Percentiles rank a stretch among this genome's conserved stretches.
Conservation (phyloP, 1,140 invertebrate genomes). For the Temnothorax nylanderi region DNA sequence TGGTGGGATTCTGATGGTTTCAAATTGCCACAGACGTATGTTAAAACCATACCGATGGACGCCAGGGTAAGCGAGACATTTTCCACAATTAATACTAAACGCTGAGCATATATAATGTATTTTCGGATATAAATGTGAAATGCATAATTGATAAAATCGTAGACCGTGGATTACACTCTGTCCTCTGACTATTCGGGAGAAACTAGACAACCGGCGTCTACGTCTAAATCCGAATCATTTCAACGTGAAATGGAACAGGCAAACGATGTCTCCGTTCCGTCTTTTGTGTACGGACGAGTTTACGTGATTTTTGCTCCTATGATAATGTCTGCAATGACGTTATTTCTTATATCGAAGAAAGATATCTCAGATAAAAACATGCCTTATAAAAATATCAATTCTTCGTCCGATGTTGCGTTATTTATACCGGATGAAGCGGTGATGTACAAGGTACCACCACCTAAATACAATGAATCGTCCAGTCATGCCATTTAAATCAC, state of each 20-base stretch:
- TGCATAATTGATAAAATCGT: conserved; percentile 45
- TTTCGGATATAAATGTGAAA: not conserved
- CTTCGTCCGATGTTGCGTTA: conserved; percentile 66
- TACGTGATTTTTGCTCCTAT: not conserved
- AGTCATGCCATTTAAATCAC: conserved; percentile 4
- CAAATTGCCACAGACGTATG: conserved; percentile 83
- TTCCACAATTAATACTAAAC: not conserved
- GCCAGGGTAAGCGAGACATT: conserved; percentile 75
- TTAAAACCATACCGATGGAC: conserved; percentile 83
- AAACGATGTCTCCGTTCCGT: not conserved
- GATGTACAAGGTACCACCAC: conserved; percentile 75
- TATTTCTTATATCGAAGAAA: not conserved
- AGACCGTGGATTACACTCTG: conserved; percentile 78
- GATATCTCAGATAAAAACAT: conserved; percentile 65
- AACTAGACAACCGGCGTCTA: conserved; percentile 72
- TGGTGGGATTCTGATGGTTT: conserved; percentile 83
- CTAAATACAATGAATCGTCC: conserved; percentile 71
- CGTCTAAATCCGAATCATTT: conserved; percentile 83
- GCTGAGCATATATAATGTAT: not conserved
- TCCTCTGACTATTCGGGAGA: conserved; percentile 79
- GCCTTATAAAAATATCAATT: conserved; percentile 58
- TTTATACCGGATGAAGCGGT: conserved; percentile 74
- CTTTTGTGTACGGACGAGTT: not conserved
- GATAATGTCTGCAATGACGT: not conserved
- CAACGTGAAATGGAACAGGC: conserved; percentile 85